A percentile compares a stretch with the other conserved stretches of the same genome.
Evolutionary conservation across 2,113 vertebrate genomes (phyloP).

Genomic region (Nipponia nippon): DNA sequence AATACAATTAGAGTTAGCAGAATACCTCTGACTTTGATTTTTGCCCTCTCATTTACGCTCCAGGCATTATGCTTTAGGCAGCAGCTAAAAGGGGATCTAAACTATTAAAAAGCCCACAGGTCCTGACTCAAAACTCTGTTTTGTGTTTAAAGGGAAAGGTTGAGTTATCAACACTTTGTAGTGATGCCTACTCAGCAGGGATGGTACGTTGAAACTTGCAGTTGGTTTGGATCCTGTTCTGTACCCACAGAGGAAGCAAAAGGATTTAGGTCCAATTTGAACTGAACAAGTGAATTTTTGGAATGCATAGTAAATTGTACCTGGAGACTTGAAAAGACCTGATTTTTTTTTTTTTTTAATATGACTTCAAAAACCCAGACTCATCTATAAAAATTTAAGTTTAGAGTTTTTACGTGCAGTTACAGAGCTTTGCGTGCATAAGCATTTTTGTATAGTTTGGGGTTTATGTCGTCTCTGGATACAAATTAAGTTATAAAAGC

Average conservation of each 20-base stretch:
- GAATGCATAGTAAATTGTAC: background rate
- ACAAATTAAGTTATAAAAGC: background rate
- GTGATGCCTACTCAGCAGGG: background rate
- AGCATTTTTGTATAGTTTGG: background rate
- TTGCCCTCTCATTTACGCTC: constrained; percentile 24
- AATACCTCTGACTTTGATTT: constrained; percentile 32
- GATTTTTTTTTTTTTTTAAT: background rate
- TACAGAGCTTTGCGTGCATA: background rate
- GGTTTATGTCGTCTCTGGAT: background rate
- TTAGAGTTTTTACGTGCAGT: background rate
- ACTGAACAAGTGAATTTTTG: background rate
- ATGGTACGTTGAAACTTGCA: background rate
- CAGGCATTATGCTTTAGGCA: constrained; percentile 34
- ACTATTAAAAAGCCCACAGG: constrained; percentile 1
- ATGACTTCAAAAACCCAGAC: background rate
- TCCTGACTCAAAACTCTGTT: background rate
- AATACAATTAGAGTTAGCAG: constrained; percentile 16
- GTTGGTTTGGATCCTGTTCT: background rate
- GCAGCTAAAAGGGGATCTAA: constrained; percentile 39
- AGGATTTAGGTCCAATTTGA: background rate
- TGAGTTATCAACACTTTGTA: background rate
- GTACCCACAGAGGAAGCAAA: background rate
- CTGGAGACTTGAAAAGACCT: background rate
- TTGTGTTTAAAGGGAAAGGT: constrained; percentile 40
- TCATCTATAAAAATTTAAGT: background rate